Conservation (phyloP, 2,797 vertebrate genomes). For the Hoplostethus mediterraneus region DNA sequence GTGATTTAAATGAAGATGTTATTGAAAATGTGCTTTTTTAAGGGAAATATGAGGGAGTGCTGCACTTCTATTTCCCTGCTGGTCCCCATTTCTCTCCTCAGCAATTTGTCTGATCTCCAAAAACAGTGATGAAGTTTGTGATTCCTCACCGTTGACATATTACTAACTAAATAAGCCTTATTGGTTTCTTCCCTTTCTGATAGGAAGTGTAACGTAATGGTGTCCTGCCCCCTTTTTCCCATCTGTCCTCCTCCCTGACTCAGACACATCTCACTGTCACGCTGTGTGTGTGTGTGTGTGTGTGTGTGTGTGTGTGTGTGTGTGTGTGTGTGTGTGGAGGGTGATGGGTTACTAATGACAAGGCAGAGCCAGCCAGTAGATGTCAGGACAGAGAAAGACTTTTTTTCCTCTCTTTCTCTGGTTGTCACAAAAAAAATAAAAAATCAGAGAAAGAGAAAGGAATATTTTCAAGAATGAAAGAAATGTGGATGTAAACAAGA, state of each 20-base stretch:
- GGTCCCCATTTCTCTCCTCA: not conserved
- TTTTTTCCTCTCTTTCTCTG: constrained; percentile 25
- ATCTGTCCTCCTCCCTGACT: constrained; percentile 18
- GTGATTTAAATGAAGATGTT: constrained; percentile 24
- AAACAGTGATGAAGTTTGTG: not conserved
- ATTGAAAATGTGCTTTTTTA: not conserved
- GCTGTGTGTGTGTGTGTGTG: constrained; percentile 1
- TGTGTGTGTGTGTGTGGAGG: constrained; percentile 19
- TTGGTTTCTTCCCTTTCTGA: not conserved
- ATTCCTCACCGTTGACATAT: not conserved
- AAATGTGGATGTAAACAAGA: constrained; percentile 27
- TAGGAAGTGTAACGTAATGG: constrained; percentile 16
- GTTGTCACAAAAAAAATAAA: constrained; percentile 27
- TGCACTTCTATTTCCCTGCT: not conserved
- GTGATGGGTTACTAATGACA: constrained; percentile 55
- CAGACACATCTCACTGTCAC: constrained; percentile 25
- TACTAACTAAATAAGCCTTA: not conserved
- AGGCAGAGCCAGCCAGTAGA: constrained; percentile 38
- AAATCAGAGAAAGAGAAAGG: constrained; percentile 18
- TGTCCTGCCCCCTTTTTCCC: constrained; percentile 23
- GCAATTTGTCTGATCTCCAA: not conserved
- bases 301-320: constrained; percentile 28
- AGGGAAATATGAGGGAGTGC: not conserved
- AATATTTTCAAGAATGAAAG: constrained; percentile 27
- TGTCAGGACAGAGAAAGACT: constrained; percentile 41